These are phyloP conservation scores for Saccostrea echinata DNA, from an alignment of 1,140 invertebrate species.

Conservation along the genomic window DNA sequence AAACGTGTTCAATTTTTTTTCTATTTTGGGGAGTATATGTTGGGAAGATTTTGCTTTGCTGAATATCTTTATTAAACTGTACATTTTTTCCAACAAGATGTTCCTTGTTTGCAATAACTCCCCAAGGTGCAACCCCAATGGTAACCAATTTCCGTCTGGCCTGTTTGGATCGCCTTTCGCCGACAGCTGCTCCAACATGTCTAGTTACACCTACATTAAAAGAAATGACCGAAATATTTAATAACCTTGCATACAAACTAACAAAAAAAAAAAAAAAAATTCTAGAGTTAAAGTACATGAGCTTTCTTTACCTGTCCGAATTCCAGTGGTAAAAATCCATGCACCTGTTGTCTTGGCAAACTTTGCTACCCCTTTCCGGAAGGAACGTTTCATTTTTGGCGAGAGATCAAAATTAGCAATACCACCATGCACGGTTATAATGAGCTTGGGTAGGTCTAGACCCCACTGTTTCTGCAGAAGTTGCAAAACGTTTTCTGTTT, in stretches of 20 bases:
- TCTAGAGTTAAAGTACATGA: not conserved
- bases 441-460: conserved; percentile 94
- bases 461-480: conserved; percentile 96
- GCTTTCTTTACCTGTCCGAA: conserved; percentile 89
- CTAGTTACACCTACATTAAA: conserved; percentile 90
- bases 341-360: conserved; percentile 97
- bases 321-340: conserved; percentile 97
- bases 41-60: not conserved
- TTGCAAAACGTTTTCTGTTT: conserved; percentile 94
- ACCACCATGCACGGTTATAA: conserved; percentile 98
- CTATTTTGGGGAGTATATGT: conserved; percentile 76
- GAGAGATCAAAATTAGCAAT: conserved; percentile 93
- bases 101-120: conserved; percentile 95
- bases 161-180: conserved; percentile 88
- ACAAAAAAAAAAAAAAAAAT: not conserved
- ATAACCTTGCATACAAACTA: not conserved
- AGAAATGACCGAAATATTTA: conserved; percentile 48
- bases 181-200: conserved; percentile 94
- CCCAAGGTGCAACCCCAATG: conserved; percentile 98
- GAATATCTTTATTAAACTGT: conserved; percentile 51
- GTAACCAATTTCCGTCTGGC: conserved; percentile 91
- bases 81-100: conserved; percentile 84
- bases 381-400: conserved; percentile 94
- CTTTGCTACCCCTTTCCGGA: conserved; percentile 95
- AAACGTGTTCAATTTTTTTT: conserved; percentile 7